Evolutionary conservation across 1,140 invertebrate species (phyloP).

Genomic region (Zaprionus africanus): DNA sequence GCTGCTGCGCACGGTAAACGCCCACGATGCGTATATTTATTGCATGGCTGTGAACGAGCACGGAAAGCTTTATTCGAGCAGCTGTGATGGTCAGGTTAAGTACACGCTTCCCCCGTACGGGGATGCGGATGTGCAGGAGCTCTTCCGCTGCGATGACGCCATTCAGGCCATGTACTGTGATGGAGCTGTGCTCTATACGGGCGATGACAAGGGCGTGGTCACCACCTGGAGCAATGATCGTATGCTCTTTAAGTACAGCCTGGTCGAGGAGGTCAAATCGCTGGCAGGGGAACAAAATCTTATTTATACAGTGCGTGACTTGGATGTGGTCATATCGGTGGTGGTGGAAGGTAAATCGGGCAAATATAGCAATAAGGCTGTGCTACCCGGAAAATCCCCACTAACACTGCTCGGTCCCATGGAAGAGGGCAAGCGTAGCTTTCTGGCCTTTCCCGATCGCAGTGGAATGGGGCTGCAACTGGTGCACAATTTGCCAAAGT

Average conservation of each 20-base stretch:
- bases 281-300: slow-evolving; percentile 70
- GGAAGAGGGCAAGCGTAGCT: slow-evolving; percentile 56
- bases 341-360: slow-evolving; percentile 70
- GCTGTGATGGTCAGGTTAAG: slow-evolving; percentile 80
- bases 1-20: slow-evolving; percentile 59
- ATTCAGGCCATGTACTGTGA: slow-evolving; percentile 78
- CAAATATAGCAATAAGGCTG: slow-evolving; percentile 77
- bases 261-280: slow-evolving; percentile 82
- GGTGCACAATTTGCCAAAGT: slow-evolving; percentile 59
- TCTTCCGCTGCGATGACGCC: slow-evolving; percentile 75
- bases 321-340: slow-evolving; percentile 75
- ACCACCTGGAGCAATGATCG: slow-evolving; percentile 81
- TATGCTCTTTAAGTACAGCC: slow-evolving; percentile 80
- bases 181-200: slow-evolving; percentile 71
- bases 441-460: slow-evolving; percentile 74
- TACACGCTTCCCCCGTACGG: slow-evolving; percentile 70
- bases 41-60: slow-evolving; percentile 72
- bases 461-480: slow-evolving; percentile 76
- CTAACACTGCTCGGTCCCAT: slow-evolving; percentile 66
- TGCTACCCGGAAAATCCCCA: slow-evolving; percentile 74
- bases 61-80: slow-evolving; percentile 80
- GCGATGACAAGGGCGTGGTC: slow-evolving; percentile 82
- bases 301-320: slow-evolving; percentile 76
- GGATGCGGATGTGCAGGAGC: slow-evolving; percentile 51
- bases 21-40: slow-evolving; percentile 80